phyloP scores from a whole-genome alignment of 2,888 invertebrate species.

The Apamea sordens region DNA sequence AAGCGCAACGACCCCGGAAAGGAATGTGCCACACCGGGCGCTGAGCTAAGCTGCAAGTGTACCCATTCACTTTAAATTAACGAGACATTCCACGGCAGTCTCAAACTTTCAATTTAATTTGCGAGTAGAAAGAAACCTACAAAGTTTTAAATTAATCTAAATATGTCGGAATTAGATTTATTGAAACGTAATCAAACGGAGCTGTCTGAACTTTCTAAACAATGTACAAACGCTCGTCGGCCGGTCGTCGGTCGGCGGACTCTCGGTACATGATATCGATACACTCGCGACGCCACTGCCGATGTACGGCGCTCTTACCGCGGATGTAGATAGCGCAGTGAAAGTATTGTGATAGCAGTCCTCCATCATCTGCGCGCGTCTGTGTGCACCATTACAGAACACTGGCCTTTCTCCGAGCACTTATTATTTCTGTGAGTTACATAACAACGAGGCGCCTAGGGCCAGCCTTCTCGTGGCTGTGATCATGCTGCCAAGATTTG shows the following conservation, averaged over 20 bases:
- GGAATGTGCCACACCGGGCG: slow-evolving; percentile 5
- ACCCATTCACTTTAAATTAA: slow-evolving; percentile 2
- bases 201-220: slow-evolving; percentile 55
- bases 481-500: background rate
- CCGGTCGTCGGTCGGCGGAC: background rate
- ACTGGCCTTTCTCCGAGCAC: slow-evolving; percentile 35
- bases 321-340: slow-evolving; percentile 38
- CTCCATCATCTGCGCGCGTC: slow-evolving; percentile 5
- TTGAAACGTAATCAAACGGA: slow-evolving; percentile 1
- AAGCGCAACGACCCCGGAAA: slow-evolving; percentile 50
- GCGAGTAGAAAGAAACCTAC: background rate
- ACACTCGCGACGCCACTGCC: slow-evolving; percentile 15
- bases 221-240: slow-evolving; percentile 6
- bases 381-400: background rate
- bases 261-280: slow-evolving; percentile 21
- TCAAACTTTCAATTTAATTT: background rate
- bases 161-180: slow-evolving; percentile 9
- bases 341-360: slow-evolving; percentile 48
- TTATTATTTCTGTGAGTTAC: background rate
- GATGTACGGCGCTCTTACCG: slow-evolving; percentile 28
- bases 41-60: slow-evolving; percentile 1
- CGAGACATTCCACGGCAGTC: background rate
- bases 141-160: slow-evolving; percentile 5
- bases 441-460: too few species aligned
- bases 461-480: background rate